Base-by-base conservation (phyloP, 2,888 invertebrate genomes). In the Aphelenchoides bicaudatus region DNA sequence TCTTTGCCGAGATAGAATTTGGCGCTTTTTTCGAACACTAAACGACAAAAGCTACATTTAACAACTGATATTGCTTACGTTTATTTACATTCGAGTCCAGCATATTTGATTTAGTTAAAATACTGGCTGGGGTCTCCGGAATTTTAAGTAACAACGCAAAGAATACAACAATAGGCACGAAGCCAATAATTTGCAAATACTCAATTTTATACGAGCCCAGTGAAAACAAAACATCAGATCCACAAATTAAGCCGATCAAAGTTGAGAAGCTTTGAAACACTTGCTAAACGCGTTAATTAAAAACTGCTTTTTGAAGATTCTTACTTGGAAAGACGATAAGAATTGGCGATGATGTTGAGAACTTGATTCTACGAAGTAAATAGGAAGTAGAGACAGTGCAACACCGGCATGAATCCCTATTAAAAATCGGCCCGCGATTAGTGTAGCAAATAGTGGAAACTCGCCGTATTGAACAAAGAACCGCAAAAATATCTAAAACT, bases 201-300 rank as follows among this genome's bases (percentile, higher is more conserved):
- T 62, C 39, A 28, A 62, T 30, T 47, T 66, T 49, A 34, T 61
- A 48, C 1, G 29, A 51, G 16, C 66, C 70, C 3, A 74, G 51
- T 1, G 72, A 67, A 37, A 76, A 27, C 25, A 76, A 59, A 4
- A 62, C 62, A 21, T 74, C 70, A 0, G 74, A 72, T 4, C 75
- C 76, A 16, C 71, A 48, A 5, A 74, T 38, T n/a, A 76, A 59
- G 4, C 75, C 75, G 28, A 75, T 59, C 13, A 76, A 59, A 2
- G 75, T 76, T n/a, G 69, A 67, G 1, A 72, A 56, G 1, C 75
- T 73, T 57, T 76, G 75, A 5, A 69, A 71, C 0, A 75, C 72
- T 69, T 76, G 74, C 72, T 76, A 56, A 48, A 71, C 62, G 13
- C 3, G 8, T 3, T 5, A 21, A 8, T 56, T 57, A 25, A 6